Base-by-base conservation (phyloP, 2,888 invertebrate species). In the Melieria picta region DNA sequence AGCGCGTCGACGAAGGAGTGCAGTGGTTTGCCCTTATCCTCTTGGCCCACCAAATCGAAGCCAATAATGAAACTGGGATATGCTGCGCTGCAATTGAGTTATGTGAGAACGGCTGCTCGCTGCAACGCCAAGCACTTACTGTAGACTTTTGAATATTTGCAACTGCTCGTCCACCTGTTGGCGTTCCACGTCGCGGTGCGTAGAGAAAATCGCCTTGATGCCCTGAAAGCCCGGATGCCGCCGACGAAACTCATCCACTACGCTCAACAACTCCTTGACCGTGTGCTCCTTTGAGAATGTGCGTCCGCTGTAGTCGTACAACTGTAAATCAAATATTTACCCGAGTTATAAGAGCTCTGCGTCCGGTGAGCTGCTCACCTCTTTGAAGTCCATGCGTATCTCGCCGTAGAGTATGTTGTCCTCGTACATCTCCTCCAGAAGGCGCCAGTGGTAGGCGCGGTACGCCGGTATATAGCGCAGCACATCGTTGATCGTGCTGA, bases 11-110 rank as follows among this genome's bases (percentile, higher is more conserved):
- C 48, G n/a, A 85, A 81, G 5, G 79, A 71, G 46, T 84, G 75
- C 0, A 92, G 81, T 0, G 90, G 88, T 46, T 86, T 80, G 0
- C 91, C 91, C 56, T 87, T 87, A 77, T 92, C 91, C 83, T 92
- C 92, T 75, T 91, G 90, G 0, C 92, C 92, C 2, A 92, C 91
- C 60, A 92, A 84, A 84, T 92, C 92, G 72, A 92, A 91, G 4
- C 92, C 92, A 13, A 89, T 88, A 7, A 92, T 81, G 76, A 90
- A 90, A 61, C 89, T 80, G 0, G 91, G 91, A 79, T 80, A 80
- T 0, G 68, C 13, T 16, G 72, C 43, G 46, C 86, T 86, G 52
- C 13, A 76, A 77, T 48, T 55, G n/a, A 46, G 48, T 61, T 56
- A 52, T 13, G n/a, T 46, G 43, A 47, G 11, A 7, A 7, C 5